Conservation (phyloP, 2,113 vertebrate species). For the Etheostoma cragini region DNA sequence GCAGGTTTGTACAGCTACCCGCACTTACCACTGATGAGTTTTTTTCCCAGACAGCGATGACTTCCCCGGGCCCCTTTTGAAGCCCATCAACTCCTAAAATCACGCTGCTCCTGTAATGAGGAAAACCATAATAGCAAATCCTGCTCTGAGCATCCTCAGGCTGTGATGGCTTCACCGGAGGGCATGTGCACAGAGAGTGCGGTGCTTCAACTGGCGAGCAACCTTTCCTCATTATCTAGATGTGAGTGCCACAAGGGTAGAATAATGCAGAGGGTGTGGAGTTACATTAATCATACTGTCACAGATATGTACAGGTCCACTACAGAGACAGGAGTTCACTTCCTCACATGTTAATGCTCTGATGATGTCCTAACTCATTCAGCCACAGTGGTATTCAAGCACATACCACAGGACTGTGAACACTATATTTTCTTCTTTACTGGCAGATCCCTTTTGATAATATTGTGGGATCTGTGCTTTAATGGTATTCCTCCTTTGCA, state of each 20-base stretch:
- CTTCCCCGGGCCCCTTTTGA: slow-evolving; percentile 28
- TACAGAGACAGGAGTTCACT: slow-evolving; percentile 53
- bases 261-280: slow-evolving; percentile 50
- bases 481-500: slow-evolving; percentile 31
- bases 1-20: slow-evolving; percentile 22
- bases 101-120: slow-evolving; percentile 76
- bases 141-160: slow-evolving; percentile 49
- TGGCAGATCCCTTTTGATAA: slow-evolving; percentile 20
- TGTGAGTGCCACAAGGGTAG: slow-evolving; percentile 54
- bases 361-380: not conserved
- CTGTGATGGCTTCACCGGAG: slow-evolving; percentile 52
- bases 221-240: slow-evolving; percentile 72
- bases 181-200: slow-evolving; percentile 33
- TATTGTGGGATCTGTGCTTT: slow-evolving; percentile 34
- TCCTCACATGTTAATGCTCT: slow-evolving; percentile 22
- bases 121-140: slow-evolving; percentile 65
- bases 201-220: slow-evolving; percentile 42
- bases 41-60: slow-evolving; percentile 28
- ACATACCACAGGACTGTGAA: not conserved
- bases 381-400: slow-evolving; percentile 11
- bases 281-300: slow-evolving; percentile 70
- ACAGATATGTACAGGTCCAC: slow-evolving; percentile 46
- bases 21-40: slow-evolving; percentile 37
- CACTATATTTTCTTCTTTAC: slow-evolving; percentile 19
- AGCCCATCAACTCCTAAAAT: slow-evolving; percentile 56